phyloP scores from a whole-genome alignment of 1,140 invertebrate species.

The Apis cerana region DNA sequence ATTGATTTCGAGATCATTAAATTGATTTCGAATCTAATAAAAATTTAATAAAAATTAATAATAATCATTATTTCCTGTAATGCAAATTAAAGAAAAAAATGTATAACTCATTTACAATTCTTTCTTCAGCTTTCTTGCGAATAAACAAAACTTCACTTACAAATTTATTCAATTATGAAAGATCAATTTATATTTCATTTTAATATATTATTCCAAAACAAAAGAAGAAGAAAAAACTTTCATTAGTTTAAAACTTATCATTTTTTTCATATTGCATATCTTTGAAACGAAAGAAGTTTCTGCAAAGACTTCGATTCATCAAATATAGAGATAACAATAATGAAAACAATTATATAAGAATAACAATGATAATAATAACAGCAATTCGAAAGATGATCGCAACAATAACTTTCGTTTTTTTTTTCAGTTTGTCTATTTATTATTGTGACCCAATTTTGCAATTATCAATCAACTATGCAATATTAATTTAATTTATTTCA shows the following conservation, averaged over 20 bases:
- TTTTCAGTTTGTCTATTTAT: background rate
- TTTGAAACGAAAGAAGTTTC: background rate
- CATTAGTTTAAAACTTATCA: background rate
- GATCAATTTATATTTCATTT: background rate
- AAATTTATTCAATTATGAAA: background rate
- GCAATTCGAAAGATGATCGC: background rate
- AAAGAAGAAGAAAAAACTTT: background rate
- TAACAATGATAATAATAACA: background rate
- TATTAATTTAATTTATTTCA: constrained; percentile 20
- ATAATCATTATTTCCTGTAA: background rate
- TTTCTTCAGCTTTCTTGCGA: background rate
- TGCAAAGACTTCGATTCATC: background rate
- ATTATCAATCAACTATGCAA: too few species aligned
- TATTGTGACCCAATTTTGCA: background rate
- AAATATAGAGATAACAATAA: too few species aligned
- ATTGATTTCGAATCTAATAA: too few species aligned
- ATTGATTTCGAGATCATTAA: too few species aligned
- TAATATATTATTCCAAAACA: background rate
- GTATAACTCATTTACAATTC: background rate
- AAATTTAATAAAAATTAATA: background rate
- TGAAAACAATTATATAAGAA: background rate
- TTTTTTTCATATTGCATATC: background rate
- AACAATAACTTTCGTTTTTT: background rate
- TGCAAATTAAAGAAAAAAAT: background rate
- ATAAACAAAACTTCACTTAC: background rate